Conservation (phyloP, 2,113 vertebrate genomes). For the Patagioenas fasciata region DNA sequence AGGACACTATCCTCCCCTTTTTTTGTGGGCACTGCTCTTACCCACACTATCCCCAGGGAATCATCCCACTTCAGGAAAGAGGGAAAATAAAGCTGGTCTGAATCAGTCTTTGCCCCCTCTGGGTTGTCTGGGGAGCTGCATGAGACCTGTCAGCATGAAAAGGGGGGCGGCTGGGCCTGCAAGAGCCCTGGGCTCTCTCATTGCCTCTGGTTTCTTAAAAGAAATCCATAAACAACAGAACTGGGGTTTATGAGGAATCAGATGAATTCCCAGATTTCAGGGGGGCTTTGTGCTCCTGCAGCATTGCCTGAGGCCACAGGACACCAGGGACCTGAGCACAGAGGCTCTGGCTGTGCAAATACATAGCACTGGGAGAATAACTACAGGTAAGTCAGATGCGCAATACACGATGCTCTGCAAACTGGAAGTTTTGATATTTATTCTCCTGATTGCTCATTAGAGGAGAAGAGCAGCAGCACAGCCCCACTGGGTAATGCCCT, state of each 20-base stretch:
- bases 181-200: background rate
- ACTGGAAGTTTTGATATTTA: background rate
- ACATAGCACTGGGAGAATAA: background rate
- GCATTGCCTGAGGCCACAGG: background rate
- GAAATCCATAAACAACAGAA: background rate
- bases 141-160: background rate
- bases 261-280: background rate
- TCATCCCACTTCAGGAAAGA: rapidly evolving
- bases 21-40: background rate
- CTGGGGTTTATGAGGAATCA: background rate
- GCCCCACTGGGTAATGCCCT: background rate
- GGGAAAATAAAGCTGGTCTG: background rate
- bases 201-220: background rate
- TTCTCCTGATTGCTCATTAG: background rate
- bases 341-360: background rate
- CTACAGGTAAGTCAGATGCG: background rate
- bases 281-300: background rate
- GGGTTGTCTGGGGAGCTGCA: background rate
- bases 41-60: too few relatives aligned
- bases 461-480: background rate
- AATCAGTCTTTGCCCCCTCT: background rate
- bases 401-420: background rate
- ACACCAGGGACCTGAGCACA: background rate
- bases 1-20: background rate
- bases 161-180: background rate